Conservation (phyloP, 2,888 invertebrate species). For the Tachina grossa region DNA sequence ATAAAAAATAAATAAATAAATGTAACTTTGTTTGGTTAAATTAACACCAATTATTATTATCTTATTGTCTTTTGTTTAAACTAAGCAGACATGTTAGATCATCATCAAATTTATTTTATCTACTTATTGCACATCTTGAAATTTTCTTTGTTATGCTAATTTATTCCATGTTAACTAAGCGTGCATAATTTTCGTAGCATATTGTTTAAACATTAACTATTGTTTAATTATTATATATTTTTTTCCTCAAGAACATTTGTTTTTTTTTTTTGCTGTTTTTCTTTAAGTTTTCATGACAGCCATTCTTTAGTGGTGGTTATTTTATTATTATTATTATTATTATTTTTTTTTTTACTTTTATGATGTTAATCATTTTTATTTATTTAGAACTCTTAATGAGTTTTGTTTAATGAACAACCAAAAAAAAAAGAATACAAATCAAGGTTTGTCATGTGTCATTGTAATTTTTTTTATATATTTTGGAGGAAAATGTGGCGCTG, state of each 20-base stretch:
- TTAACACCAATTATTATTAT: no score
- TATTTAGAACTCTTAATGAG: slow-evolving; percentile 29
- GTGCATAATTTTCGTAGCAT: slow-evolving; percentile 39
- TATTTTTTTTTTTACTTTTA: slow-evolving; percentile 41
- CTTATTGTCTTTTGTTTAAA: not conserved
- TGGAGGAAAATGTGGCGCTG: not conserved
- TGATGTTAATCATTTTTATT: slow-evolving; percentile 52
- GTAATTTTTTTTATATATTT: not conserved
- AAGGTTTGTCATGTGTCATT: slow-evolving; percentile 51
- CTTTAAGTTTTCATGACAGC: slow-evolving; percentile 51
- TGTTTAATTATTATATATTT: slow-evolving; percentile 31
- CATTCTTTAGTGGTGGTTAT: slow-evolving; percentile 39
- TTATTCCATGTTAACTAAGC: slow-evolving; percentile 54
- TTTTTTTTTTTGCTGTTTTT: not conserved
- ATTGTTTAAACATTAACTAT: slow-evolving; percentile 24
- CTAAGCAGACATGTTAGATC: slow-evolving; percentile 45
- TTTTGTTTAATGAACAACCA: slow-evolving; percentile 21
- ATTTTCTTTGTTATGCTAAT: slow-evolving; percentile 45
- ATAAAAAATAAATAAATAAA: not conserved
- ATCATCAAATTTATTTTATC: slow-evolving; percentile 41
- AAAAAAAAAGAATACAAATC: slow-evolving; percentile 48
- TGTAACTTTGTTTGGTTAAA: no score
- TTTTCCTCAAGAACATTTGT: slow-evolving; percentile 48
- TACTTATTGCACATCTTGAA: slow-evolving; percentile 13
- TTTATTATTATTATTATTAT: no score